These are phyloP conservation scores for Creontiades dilutus DNA, from an alignment of 2,888 invertebrate species.

Conservation along the genomic window DNA sequence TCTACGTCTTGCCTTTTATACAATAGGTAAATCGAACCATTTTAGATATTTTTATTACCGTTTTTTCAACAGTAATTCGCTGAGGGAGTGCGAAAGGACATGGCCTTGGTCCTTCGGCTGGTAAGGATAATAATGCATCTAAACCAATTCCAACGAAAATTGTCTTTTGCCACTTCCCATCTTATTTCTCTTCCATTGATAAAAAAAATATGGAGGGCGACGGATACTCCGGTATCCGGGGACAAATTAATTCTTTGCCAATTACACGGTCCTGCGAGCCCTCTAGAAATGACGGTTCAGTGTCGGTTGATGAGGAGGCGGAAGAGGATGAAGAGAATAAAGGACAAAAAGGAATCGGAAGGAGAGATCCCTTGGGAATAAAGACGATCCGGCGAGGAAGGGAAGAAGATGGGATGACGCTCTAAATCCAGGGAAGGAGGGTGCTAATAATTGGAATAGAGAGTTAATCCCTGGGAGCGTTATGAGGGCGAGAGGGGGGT, in stretches of 20 bases:
- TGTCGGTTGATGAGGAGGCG: neutral
- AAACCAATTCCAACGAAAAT: neutral
- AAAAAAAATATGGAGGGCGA: neutral
- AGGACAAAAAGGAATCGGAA: conserved; percentile 47
- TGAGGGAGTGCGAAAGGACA: no score
- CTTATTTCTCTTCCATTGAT: no score
- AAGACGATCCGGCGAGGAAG: neutral
- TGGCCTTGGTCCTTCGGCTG: no score
- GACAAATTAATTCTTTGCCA: conserved; percentile 54
- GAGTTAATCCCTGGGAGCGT: conserved; percentile 51
- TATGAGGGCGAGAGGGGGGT: neutral
- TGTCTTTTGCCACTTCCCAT: neutral
- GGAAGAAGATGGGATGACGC: conserved; percentile 27
- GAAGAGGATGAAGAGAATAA: conserved; percentile 19
- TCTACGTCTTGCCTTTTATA: no score
- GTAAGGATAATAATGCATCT: neutral
- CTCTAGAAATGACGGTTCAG: conserved; percentile 11
- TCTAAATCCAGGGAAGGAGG: conserved; percentile 48
- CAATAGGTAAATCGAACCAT: no score
- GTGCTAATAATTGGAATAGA: conserved; percentile 67
- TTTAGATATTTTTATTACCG: no score
- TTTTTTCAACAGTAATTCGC: no score
- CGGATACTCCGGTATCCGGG: neutral
- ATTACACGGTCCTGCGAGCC: conserved; percentile 43
- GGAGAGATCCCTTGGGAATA: conserved; percentile 20